Percentiles rank a stretch among this genome's conserved stretches.
phyloP scores from a whole-genome alignment of 2,113 vertebrate genomes.

The Nycticorax nycticorax region DNA sequence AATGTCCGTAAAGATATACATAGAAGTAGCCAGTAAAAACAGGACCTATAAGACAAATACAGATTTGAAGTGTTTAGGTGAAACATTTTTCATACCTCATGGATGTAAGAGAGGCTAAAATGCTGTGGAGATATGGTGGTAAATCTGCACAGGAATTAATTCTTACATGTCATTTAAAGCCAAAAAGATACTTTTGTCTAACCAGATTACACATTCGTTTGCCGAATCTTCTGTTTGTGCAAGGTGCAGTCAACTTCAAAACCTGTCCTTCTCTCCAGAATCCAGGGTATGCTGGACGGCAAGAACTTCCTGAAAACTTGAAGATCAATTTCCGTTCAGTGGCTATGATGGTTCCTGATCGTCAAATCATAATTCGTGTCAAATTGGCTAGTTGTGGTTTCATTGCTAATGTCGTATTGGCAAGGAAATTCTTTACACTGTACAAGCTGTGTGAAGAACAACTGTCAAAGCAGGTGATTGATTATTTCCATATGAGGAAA shows the following conservation, averaged over 20 bases:
- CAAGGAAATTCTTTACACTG: constrained; percentile 93
- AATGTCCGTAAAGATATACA: not conserved
- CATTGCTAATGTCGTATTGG: constrained; percentile 87
- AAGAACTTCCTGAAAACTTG: constrained; percentile 96
- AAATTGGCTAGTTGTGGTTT: constrained; percentile 97
- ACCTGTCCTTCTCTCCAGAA: constrained; percentile 76
- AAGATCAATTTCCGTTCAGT: constrained; percentile 97
- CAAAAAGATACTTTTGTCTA: not conserved
- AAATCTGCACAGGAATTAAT: not conserved
- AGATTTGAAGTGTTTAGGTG: not conserved
- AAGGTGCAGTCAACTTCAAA: not conserved
- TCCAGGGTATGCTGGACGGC: constrained; percentile 94
- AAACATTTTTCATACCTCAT: not conserved
- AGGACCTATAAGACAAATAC: not conserved
- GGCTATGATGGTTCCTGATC: constrained; percentile 98
- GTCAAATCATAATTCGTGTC: constrained; percentile 95
- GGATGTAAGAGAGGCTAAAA: not conserved
- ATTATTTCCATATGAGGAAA: not conserved
- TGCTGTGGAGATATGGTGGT: not conserved
- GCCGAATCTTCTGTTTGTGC: not conserved
- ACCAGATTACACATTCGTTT: not conserved
- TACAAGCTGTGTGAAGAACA: constrained; percentile 97
- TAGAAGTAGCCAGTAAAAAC: not conserved
- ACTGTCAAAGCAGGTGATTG: constrained; percentile 92
- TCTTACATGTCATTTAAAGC: not conserved